Conservation (phyloP, 2,113 vertebrate genomes). For the Callocephalon fimbriatum region DNA sequence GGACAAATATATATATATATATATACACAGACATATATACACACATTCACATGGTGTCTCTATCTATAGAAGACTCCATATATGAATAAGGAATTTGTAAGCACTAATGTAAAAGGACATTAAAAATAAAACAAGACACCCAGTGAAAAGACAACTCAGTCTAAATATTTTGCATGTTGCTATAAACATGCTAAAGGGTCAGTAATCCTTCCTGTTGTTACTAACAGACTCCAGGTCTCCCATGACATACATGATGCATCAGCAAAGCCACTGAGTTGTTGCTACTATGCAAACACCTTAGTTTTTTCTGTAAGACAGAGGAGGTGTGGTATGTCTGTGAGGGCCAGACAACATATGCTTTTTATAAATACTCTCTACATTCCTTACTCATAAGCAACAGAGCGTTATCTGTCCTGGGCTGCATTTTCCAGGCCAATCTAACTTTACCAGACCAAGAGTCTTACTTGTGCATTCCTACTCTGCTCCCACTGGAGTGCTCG, state of each 20-base stretch:
- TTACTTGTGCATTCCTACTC: background rate
- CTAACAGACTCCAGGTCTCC: background rate
- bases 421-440: background rate
- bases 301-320: background rate
- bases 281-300: background rate
- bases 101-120: background rate
- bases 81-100: background rate
- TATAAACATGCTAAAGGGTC: background rate
- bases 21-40: background rate
- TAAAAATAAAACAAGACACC: background rate
- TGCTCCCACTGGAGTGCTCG: background rate
- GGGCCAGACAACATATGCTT: background rate
- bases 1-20: background rate
- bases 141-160: background rate
- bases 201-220: background rate
- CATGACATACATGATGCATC: fast-evolving
- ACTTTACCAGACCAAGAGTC: background rate
- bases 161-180: background rate
- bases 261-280: background rate
- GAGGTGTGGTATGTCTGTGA: background rate
- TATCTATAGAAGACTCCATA: background rate
- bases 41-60: background rate
- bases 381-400: background rate
- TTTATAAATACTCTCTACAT: background rate
- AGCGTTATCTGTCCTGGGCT: background rate